These are phyloP conservation scores for Epicampocera succincta DNA, from an alignment of 2,888 invertebrate genomes.

Conservation along the genomic window DNA sequence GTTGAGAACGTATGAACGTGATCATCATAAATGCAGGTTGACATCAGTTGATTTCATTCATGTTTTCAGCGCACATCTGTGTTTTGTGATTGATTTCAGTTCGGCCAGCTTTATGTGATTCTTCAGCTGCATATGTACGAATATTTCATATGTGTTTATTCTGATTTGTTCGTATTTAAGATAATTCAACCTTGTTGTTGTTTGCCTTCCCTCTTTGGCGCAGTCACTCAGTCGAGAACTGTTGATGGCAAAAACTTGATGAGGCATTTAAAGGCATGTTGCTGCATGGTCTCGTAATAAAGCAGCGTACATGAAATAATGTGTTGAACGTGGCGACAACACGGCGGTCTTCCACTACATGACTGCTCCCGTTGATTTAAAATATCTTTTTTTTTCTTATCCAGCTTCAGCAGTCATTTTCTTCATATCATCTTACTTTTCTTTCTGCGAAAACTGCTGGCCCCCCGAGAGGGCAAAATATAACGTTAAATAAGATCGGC, in stretches of 20 bases:
- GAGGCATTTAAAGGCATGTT: conserved; percentile 64
- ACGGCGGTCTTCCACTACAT: conserved; percentile 61
- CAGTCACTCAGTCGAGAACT: conserved; percentile 24
- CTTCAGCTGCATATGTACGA: not conserved
- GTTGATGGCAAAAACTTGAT: conserved; percentile 46
- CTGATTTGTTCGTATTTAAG: conserved; percentile 25
- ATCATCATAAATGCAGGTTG: conserved; percentile 59
- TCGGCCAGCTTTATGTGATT: conserved; percentile 12
- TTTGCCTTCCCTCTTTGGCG: not conserved
- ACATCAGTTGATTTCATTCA: conserved; percentile 65
- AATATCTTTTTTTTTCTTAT: not conserved
- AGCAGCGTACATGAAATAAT: conserved; percentile 65
- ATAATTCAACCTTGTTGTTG: conserved; percentile 30
- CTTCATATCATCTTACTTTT: conserved; percentile 7
- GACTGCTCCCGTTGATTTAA: conserved; percentile 45
- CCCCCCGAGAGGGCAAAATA: conserved; percentile 34
- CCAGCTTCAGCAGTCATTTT: not conserved
- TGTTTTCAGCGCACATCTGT: conserved; percentile 64
- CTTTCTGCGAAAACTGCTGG: not conserved
- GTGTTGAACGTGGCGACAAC: conserved; percentile 66
- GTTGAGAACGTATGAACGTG: conserved; percentile 47
- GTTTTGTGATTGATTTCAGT: conserved; percentile 51
- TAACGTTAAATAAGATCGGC: conserved; percentile 47
- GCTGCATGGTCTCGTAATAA: conserved; percentile 62
- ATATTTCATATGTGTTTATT: conserved; percentile 12